phyloP scores from a whole-genome alignment of 2,888 invertebrate genomes.

The Uropetala carovei region DNA sequence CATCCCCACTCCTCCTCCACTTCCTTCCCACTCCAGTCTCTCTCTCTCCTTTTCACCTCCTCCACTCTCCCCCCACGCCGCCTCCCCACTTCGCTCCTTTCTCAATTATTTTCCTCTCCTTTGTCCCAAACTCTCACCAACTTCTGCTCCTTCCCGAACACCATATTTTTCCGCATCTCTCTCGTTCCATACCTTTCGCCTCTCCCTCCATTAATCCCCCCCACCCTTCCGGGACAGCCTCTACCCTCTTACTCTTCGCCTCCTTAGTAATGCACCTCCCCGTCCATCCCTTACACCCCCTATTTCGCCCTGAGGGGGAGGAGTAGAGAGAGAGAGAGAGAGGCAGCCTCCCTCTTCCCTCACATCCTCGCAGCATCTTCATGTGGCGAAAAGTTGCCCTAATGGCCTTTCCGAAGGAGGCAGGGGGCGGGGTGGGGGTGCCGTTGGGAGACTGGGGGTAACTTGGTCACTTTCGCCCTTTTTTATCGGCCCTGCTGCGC shows the following conservation, averaged over 20 bases:
- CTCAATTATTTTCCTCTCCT: not conserved
- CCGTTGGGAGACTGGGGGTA: not conserved
- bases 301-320: not conserved
- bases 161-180: slow-evolving; percentile 34
- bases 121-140: not conserved
- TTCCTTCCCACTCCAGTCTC: not conserved
- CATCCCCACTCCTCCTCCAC: not conserved
- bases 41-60: not conserved
- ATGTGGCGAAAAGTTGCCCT: slow-evolving; percentile 18
- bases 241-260: too few species aligned
- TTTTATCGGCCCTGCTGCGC: slow-evolving; percentile 47
- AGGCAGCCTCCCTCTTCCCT: not conserved
- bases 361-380: not conserved
- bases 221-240: not conserved
- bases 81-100: not conserved
- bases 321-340: too few species aligned
- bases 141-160: slow-evolving; percentile 21
- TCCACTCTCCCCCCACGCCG: not conserved
- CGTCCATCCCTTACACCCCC: not conserved
- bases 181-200: not conserved
- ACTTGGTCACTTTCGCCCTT: slow-evolving; percentile 39
- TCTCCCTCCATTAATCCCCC: slow-evolving; percentile 14
- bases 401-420: not conserved
- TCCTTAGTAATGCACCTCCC: not conserved
- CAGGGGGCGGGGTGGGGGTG: not conserved